Percentiles rank a stretch among this genome's conserved stretches.
phyloP scores from a whole-genome alignment of 2,888 invertebrate species.

The Ichneumon xanthorius region DNA sequence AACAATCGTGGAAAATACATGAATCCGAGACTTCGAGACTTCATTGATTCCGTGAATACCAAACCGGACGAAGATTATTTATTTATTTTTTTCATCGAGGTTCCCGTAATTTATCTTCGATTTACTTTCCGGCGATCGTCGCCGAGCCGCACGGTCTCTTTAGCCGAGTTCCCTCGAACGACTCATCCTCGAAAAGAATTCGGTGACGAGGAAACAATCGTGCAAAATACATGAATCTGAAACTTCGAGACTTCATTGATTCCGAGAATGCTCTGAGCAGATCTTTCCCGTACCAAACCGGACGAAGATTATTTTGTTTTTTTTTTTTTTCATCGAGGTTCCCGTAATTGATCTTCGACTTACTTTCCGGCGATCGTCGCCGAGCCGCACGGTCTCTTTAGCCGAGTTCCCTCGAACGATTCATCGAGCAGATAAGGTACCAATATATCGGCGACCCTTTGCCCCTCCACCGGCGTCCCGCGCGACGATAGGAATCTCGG shows the following conservation, averaged over 20 bases:
- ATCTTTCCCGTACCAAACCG: not conserved
- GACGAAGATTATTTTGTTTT: not conserved
- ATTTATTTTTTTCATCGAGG: not conserved
- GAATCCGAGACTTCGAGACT: too few species aligned
- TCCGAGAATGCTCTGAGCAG: too few species aligned
- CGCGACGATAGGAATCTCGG: slow-evolving; percentile 50
- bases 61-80: not conserved
- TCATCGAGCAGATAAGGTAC: slow-evolving; percentile 35
- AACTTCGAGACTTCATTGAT: too few species aligned
- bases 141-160: not conserved
- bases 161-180: not conserved
- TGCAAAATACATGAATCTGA: too few species aligned
- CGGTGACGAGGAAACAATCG: too few species aligned
- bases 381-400: not conserved
- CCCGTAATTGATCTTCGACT: not conserved
- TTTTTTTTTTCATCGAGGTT: not conserved
- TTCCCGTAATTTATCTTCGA: not conserved
- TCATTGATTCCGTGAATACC: not conserved
- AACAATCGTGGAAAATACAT: too few species aligned
- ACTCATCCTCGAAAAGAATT: too few species aligned
- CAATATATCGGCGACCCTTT: slow-evolving; percentile 31
- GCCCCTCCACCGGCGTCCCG: slow-evolving; percentile 20
- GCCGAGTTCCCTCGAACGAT: slow-evolving; percentile 26
- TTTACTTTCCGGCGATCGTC: not conserved
- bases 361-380: not conserved